These are phyloP conservation scores for Samia ricini DNA, from an alignment of 1,140 invertebrate species.

Conservation along the genomic window DNA sequence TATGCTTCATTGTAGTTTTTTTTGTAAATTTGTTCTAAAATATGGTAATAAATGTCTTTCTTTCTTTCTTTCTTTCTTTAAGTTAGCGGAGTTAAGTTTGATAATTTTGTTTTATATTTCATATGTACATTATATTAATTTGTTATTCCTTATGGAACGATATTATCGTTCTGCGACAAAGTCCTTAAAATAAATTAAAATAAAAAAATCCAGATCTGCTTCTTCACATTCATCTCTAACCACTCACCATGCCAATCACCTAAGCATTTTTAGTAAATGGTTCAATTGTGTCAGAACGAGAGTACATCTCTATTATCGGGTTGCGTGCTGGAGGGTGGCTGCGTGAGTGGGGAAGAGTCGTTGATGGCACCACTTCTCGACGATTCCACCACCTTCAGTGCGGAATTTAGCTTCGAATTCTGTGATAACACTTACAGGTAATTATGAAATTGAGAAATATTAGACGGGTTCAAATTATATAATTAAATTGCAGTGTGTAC, in stretches of 20 bases:
- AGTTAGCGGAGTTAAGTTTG: no score
- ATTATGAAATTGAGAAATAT: neutral
- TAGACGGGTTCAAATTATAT: neutral
- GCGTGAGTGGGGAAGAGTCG: slow-evolving; percentile 75
- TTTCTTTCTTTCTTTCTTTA: no score
- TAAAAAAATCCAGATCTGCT: no score
- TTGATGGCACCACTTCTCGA: slow-evolving; percentile 84
- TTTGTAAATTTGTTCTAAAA: no score
- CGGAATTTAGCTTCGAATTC: slow-evolving; percentile 87
- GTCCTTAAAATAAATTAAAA: no score
- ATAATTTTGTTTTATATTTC: no score
- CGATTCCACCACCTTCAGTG: slow-evolving; percentile 79
- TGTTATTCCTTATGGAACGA: no score
- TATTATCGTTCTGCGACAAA: no score
- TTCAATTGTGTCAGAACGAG: slow-evolving; percentile 77
- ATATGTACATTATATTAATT: no score
- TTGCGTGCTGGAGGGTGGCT: slow-evolving; percentile 74
- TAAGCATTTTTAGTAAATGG: neutral
- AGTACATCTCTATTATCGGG: slow-evolving; percentile 80
- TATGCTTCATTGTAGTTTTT: no score
- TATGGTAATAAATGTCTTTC: no score
- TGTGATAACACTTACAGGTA: slow-evolving; percentile 88
- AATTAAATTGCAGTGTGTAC: neutral
- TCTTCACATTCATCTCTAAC: neutral
- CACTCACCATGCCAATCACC: neutral